phyloP scores from a whole-genome alignment of 2,797 vertebrate species.

The Thamnophis elegans region DNA sequence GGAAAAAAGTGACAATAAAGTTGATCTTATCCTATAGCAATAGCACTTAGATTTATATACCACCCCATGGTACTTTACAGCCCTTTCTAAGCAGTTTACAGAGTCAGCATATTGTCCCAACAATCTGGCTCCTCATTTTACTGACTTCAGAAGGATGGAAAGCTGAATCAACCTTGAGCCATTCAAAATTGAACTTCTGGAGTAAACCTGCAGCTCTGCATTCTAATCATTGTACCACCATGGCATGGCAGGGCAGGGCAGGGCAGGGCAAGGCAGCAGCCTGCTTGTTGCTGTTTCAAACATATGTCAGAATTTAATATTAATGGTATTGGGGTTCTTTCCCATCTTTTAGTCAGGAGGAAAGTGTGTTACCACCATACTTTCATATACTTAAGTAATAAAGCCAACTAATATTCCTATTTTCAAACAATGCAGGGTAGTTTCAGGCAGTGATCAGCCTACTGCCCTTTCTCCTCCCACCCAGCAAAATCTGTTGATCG shows the following conservation, averaged over 20 bases:
- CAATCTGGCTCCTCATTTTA: neutral
- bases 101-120: neutral
- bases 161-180: neutral
- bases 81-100: neutral
- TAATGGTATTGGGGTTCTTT: neutral
- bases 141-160: neutral
- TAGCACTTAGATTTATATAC: no score
- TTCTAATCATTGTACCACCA: neutral
- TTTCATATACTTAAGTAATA: neutral
- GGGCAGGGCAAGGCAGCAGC: neutral
- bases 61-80: no score
- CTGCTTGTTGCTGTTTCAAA: neutral
- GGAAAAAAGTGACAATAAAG: no score
- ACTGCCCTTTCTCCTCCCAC: neutral
- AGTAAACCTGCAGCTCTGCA: neutral
- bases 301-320: neutral
- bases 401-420: neutral
- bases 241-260: no score
- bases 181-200: neutral
- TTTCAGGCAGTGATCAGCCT: neutral
- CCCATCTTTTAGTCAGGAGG: neutral
- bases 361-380: neutral
- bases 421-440: neutral
- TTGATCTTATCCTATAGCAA: no score
- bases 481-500: neutral